Conservation (phyloP, 2,888 invertebrate species). For the Epistrophe grossulariae region DNA sequence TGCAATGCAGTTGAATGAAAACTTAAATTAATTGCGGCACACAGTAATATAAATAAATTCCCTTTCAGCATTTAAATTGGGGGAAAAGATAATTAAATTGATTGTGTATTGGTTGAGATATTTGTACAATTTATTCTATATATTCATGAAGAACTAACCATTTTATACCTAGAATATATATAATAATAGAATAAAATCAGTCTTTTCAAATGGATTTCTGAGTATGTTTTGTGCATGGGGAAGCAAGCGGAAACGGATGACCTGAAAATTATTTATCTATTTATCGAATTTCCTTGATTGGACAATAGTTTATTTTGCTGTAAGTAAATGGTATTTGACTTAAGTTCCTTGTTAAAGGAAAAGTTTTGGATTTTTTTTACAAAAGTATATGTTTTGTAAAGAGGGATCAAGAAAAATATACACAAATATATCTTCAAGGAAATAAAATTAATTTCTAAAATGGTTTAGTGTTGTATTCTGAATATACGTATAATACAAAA, state of each 20-base stretch:
- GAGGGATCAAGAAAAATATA: neutral
- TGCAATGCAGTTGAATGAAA: conserved; percentile 20
- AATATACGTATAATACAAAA: too few species aligned
- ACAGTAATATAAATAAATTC: conserved; percentile 30
- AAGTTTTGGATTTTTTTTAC: neutral
- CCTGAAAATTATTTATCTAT: conserved; percentile 4
- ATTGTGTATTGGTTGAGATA: neutral
- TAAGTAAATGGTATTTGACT: neutral
- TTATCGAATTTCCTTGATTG: neutral
- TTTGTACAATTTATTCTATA: conserved; percentile 1
- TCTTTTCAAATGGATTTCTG: conserved; percentile 14
- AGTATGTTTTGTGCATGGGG: neutral
- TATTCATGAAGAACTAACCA: neutral
- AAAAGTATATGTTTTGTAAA: conserved; percentile 7
- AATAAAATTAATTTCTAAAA: neutral
- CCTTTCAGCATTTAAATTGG: conserved; percentile 33
- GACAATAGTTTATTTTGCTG: neutral
- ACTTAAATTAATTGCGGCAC: conserved; percentile 37
- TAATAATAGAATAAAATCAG: neutral
- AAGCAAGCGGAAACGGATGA: neutral
- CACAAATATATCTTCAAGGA: neutral
- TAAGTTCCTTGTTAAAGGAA: neutral
- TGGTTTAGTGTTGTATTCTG: neutral
- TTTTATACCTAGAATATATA: neutral
- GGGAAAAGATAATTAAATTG: conserved; percentile 40